A percentile compares a stretch with the other conserved stretches of the same genome.
phyloP scores from a whole-genome alignment of 1,140 invertebrate genomes.

The Platyscapa corneri region DNA sequence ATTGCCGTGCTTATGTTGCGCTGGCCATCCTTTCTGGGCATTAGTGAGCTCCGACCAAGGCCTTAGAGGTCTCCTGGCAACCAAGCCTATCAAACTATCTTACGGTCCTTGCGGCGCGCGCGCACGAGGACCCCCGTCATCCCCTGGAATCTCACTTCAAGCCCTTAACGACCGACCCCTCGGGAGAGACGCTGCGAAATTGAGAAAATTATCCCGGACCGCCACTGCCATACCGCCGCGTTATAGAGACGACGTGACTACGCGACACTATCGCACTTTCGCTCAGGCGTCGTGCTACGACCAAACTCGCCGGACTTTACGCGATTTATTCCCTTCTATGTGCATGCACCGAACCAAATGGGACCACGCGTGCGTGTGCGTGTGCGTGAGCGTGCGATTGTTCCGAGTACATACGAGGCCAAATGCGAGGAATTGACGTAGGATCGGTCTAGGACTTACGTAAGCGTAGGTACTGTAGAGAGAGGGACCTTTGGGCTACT shows the following conservation, averaged over 20 bases:
- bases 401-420: neutral
- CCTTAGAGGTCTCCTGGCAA: conserved; percentile 70
- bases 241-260: conserved; percentile 40
- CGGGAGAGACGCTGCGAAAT: conserved; percentile 71
- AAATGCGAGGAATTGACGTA: conserved; percentile 16
- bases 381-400: neutral
- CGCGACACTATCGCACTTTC: conserved; percentile 63
- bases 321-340: conserved; percentile 23
- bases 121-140: conserved; percentile 56
- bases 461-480: neutral
- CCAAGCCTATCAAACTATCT: conserved; percentile 75
- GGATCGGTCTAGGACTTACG: conserved; percentile 25
- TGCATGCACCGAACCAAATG: conserved; percentile 35
- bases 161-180: conserved; percentile 73
- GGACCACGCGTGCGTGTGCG: neutral
- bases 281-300: conserved; percentile 29
- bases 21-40: conserved; percentile 63
- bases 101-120: conserved; percentile 57
- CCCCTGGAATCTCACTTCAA: conserved; percentile 71
- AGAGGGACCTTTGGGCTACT: conserved; percentile 29
- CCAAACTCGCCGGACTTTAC: conserved; percentile 44
- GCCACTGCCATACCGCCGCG: conserved; percentile 60
- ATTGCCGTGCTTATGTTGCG: conserved; percentile 4
- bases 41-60: conserved; percentile 62
- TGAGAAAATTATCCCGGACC: conserved; percentile 74